Base-by-base conservation (phyloP, 2,797 vertebrate species). In the Sebastes taczanowskii region DNA sequence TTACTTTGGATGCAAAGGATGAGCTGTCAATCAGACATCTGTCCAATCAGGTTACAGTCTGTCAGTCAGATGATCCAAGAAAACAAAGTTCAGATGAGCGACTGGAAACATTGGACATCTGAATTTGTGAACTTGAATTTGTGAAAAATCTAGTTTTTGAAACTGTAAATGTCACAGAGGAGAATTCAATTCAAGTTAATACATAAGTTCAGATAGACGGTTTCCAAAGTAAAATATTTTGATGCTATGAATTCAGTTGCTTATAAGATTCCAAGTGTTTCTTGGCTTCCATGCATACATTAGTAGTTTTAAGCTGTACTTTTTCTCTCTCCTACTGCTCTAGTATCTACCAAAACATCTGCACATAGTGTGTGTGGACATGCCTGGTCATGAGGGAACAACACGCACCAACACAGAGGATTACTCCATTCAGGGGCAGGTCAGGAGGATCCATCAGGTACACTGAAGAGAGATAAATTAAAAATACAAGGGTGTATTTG, bases 321-420 rank as follows among this genome's bases (percentile, higher is more conserved):
- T 74, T 77, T 10, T 70, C 25, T 71, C 49, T 55, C 68, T 20
- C 14, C 22, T 69, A 9, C 16, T 83, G 6, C 25, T 79, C 8
- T 53, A 99, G 99, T 99, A 98, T 91, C 95, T 99, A 68, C 99
- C 98, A 0, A 99, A 99, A 94, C 97, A 99, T 91, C 94, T 99
- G 63, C 98, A 99, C 86, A 93, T 99, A 83, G 88, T 99, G 71
- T 99, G 98, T 6, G 97, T 99, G 84, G 98, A 99, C 87, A 97
- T 99, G 98, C 99, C 99, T 0, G 99, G 99, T 49, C 99, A 99
- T 0, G 97, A 98, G 81, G 97, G 97, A 3, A 99, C 99, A 0
- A 98, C 97, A 2, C 97, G 97, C 67, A 98, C 96, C 0, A 96
- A 94, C 80, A 80, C 94, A 69, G 98, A 98, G 1, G 98, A 99